Conservation (phyloP, 2,113 vertebrate species). For the Eretmochelys imbricata region DNA sequence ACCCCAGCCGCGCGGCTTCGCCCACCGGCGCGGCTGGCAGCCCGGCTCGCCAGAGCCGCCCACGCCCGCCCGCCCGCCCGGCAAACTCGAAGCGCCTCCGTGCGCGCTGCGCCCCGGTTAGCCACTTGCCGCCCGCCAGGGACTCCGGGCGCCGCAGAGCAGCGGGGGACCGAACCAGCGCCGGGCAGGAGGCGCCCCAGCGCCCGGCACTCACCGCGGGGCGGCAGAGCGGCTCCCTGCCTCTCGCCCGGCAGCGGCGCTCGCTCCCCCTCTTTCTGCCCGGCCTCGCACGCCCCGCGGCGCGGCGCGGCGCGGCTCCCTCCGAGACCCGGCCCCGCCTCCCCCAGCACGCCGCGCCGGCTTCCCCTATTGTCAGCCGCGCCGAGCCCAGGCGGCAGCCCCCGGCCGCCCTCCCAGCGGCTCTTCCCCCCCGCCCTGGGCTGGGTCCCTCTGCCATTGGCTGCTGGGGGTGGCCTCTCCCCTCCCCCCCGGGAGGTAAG, state of each 20-base stretch:
- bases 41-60: too few species aligned
- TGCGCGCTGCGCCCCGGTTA: not conserved
- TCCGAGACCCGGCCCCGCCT: not conserved
- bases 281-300: not conserved
- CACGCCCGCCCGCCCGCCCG: too few species aligned
- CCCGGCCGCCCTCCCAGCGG: not conserved
- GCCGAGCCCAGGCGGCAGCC: not conserved
- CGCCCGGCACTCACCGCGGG: conserved; percentile 29
- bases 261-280: not conserved
- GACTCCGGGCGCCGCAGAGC: too few species aligned
- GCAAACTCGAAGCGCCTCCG: not conserved
- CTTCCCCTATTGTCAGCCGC: not conserved
- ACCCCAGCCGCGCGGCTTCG: too few species aligned
- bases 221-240: too few species aligned
- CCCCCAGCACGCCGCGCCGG: too few species aligned
- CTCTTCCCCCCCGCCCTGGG: not conserved
- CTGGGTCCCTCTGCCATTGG: conserved; percentile 18
- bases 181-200: not conserved
- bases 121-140: not conserved
- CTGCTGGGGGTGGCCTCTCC: conserved; percentile 3
- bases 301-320: not conserved
- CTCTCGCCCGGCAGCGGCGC: not conserved
- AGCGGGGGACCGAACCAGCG: too few species aligned
- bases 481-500: not conserved
- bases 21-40: too few species aligned